These are phyloP conservation scores for Gnathonemus longibarbis DNA, from an alignment of 2,113 vertebrate genomes.

Conservation along the genomic window DNA sequence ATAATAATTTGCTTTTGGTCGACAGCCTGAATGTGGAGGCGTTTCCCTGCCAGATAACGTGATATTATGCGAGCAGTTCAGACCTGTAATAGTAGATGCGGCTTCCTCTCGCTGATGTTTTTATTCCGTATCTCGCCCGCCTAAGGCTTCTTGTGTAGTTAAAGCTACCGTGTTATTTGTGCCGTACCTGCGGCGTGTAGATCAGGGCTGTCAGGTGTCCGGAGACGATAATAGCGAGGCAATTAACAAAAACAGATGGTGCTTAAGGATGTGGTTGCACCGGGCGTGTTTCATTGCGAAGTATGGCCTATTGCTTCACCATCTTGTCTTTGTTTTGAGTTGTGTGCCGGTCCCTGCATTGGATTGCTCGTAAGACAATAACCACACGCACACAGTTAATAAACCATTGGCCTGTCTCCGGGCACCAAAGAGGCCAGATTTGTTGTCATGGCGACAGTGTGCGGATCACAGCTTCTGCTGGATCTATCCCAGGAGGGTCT, in stretches of 20 bases:
- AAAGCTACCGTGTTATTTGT: not conserved
- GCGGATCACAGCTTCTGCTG: not conserved
- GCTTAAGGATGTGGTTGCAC: not conserved
- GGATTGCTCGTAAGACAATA: not conserved
- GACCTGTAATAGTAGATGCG: not conserved
- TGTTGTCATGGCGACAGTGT: not conserved
- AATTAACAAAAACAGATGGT: not conserved
- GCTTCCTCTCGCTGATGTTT: not conserved
- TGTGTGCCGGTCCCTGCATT: not conserved
- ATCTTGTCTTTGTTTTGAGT: not conserved
- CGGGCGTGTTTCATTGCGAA: not conserved
- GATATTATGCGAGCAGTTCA: not conserved
- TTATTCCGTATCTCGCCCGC: not conserved
- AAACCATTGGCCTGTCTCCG: not conserved
- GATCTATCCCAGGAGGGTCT: not conserved
- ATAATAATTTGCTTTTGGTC: not conserved
- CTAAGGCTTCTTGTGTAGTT: not conserved
- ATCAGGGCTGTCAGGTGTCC: not conserved
- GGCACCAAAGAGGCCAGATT: not conserved
- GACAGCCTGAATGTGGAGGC: not conserved
- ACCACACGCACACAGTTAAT: not conserved
- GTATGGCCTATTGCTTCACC: not conserved
- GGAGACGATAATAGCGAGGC: not conserved
- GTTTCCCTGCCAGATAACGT: not conserved
- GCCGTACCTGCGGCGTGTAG: not conserved